Percentiles rank a stretch among this genome's conserved stretches.
These are phyloP conservation scores for Passerculus sandwichensis DNA, from an alignment of 2,797 vertebrate species.

Conservation along the genomic window DNA sequence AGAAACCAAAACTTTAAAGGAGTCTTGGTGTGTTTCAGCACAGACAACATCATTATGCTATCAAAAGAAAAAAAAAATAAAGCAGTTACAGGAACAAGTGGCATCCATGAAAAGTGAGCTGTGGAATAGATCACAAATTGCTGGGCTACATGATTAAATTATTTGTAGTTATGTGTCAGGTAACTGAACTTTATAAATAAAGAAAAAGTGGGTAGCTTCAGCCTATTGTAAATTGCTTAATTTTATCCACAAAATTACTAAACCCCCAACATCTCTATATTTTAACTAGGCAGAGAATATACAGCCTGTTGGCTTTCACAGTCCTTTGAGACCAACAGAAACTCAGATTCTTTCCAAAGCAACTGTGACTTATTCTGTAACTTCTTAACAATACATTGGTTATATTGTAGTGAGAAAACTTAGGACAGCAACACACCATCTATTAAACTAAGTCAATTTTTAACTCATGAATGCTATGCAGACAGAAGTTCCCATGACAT, in stretches of 20 bases:
- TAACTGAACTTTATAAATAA: background rate
- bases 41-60: constrained; percentile 99
- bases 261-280: rapidly evolving
- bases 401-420: background rate
- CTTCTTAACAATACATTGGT: background rate
- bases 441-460: background rate
- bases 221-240: background rate
- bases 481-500: background rate
- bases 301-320: background rate
- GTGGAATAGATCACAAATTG: background rate
- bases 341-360: background rate
- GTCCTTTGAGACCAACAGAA: background rate
- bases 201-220: background rate
- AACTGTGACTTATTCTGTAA: background rate
- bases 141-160: background rate
- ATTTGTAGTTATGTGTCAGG: background rate
- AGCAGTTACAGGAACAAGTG: background rate
- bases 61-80: constrained; percentile 23
- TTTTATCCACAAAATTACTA: background rate
- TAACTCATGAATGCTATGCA: background rate
- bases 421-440: background rate
- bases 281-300: background rate
- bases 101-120: background rate
- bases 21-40: constrained; percentile 95
- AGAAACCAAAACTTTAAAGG: constrained; percentile 99